Conservation (phyloP, 2,888 invertebrate species). For the Coenonympha arcania region DNA sequence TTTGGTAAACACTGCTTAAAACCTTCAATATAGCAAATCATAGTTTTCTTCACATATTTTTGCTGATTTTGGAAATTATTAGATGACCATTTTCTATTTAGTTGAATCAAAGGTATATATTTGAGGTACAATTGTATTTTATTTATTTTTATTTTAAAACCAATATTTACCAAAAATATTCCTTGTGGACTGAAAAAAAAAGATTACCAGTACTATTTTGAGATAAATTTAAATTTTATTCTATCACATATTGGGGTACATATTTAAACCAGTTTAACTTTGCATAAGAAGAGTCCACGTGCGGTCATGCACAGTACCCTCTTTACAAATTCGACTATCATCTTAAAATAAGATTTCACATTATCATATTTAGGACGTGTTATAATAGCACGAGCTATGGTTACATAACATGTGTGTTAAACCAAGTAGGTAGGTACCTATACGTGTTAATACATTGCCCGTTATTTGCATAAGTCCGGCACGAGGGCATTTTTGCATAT, state of each 20-base stretch:
- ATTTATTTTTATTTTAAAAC: no score
- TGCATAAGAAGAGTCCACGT: conserved; percentile 8
- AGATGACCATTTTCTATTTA: no score
- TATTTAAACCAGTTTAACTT: neutral
- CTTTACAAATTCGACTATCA: neutral
- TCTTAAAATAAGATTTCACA: conserved; percentile 5
- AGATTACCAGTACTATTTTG: no score
- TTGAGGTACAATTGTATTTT: no score
- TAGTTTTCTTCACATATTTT: no score
- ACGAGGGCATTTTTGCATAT: conserved; percentile 22
- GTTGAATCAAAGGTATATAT: no score
- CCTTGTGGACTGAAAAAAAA: no score
- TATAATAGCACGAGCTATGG: conserved; percentile 9
- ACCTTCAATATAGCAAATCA: no score
- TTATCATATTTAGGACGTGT: conserved; percentile 4
- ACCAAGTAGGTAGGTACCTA: no score
- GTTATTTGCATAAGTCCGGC: conserved; percentile 14
- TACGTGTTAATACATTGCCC: conserved; percentile 6
- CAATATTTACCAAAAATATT: no score
- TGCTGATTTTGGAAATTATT: no score
- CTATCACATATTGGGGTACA: neutral
- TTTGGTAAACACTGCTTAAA: no score
- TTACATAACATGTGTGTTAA: conserved; percentile 8
- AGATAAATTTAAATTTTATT: neutral
- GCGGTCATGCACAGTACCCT: neutral